Percentiles rank a stretch among this genome's conserved stretches.
phyloP scores from a whole-genome alignment of 1,140 invertebrate genomes.

The Calosoma granatense region DNA sequence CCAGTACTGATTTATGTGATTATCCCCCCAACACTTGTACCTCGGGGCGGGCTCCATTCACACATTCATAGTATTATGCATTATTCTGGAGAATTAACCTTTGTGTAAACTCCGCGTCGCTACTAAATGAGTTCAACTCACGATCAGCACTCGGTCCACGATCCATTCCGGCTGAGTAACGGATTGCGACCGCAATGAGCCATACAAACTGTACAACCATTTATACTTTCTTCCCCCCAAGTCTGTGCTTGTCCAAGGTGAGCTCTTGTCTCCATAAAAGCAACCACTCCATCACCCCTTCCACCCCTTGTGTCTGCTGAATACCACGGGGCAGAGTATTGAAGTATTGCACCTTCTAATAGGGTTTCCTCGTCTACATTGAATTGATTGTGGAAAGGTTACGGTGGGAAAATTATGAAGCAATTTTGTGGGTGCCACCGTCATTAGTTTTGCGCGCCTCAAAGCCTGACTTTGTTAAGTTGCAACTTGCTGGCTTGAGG shows the following conservation, averaged over 20 bases:
- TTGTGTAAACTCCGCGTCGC: not conserved
- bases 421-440: constrained; percentile 30
- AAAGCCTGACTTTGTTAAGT: constrained; percentile 5
- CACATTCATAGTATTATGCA: constrained; percentile 6
- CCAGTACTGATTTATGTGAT: constrained; percentile 2
- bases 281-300: no score
- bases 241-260: no score
- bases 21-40: constrained; percentile 4
- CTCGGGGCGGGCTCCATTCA: not conserved
- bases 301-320: no score
- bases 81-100: constrained; percentile 8
- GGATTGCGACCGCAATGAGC: not conserved
- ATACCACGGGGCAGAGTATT: no score
- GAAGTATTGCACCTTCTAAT: not conserved
- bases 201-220: not conserved
- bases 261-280: no score
- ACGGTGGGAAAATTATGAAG: constrained; percentile 33
- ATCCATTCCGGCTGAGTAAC: not conserved
- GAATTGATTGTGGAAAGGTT: constrained; percentile 34
- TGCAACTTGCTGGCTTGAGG: not conserved
- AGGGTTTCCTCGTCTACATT: not conserved
- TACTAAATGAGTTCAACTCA: constrained; percentile 3
- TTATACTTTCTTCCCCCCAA: no score
- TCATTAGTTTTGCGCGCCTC: constrained; percentile 32
- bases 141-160: not conserved